These are phyloP conservation scores for Dendrolimus pini DNA, from an alignment of 2,888 invertebrate species.

Conservation along the genomic window DNA sequence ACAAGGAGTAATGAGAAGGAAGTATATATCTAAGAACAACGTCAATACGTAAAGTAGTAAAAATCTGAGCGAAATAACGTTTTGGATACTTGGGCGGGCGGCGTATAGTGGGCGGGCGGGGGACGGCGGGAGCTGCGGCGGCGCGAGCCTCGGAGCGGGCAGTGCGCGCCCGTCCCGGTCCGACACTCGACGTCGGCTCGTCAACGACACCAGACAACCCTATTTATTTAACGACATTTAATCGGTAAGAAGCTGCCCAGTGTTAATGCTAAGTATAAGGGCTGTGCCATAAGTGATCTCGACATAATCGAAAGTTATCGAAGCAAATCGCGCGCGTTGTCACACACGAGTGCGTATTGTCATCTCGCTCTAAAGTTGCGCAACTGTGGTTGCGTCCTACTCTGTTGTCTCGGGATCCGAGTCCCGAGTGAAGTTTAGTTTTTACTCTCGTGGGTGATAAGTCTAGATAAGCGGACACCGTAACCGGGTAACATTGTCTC, in stretches of 20 bases:
- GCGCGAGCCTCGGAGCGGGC: slow-evolving; percentile 33
- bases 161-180: slow-evolving; percentile 73
- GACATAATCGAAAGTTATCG: slow-evolving; percentile 16
- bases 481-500: slow-evolving; percentile 45
- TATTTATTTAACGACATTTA: slow-evolving; percentile 62
- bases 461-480: slow-evolving; percentile 39
- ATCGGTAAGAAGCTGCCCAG: slow-evolving; percentile 65
- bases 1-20: too few relatives aligned
- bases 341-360: slow-evolving; percentile 34
- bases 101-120: slow-evolving; percentile 32
- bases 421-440: slow-evolving; percentile 27
- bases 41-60: slow-evolving; percentile 32
- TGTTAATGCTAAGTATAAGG: slow-evolving; percentile 37
- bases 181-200: slow-evolving; percentile 77
- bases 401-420: slow-evolving; percentile 24
- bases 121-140: slow-evolving; percentile 28
- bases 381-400: slow-evolving; percentile 44
- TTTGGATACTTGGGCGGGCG: slow-evolving; percentile 40
- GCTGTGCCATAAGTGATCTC: slow-evolving; percentile 49
- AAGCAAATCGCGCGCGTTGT: slow-evolving; percentile 25
- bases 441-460: slow-evolving; percentile 51
- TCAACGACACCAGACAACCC: slow-evolving; percentile 65
- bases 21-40: slow-evolving; percentile 19
- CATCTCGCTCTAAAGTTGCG: slow-evolving; percentile 53
- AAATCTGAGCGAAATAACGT: slow-evolving; percentile 40